Conservation (phyloP, 2,797 vertebrate species). For the Lycodopsis pacificus region DNA sequence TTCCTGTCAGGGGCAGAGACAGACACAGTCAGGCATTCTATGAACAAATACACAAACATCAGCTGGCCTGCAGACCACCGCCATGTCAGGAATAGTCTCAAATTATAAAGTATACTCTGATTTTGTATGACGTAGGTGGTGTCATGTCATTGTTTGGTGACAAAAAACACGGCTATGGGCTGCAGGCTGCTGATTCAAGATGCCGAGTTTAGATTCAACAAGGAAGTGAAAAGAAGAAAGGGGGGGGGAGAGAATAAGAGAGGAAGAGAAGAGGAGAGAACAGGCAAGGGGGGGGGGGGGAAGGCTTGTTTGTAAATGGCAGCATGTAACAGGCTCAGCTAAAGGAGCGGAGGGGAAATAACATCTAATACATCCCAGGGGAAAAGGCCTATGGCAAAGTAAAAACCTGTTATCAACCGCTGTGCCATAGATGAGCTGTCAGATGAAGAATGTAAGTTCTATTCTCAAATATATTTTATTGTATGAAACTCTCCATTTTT, state of each 20-base stretch:
- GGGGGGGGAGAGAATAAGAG: conserved; percentile 34
- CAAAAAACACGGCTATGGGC: conserved; percentile 26
- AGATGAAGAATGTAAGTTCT: conserved; percentile 53
- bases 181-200: conserved; percentile 63
- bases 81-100: background rate
- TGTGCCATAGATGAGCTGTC: conserved; percentile 47
- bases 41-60: conserved; percentile 7
- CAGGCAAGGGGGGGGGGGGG: conserved; percentile 71
- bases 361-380: conserved; percentile 48
- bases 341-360: conserved; percentile 52
- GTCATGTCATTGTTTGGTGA: background rate
- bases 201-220: conserved; percentile 25
- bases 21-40: conserved; percentile 44
- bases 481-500: background rate
- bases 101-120: background rate
- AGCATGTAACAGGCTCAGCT: conserved; percentile 58
- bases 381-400: conserved; percentile 42
- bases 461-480: background rate
- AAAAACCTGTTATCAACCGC: conserved; percentile 29
- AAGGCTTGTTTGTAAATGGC: conserved; percentile 49
- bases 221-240: conserved; percentile 40
- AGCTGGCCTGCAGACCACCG: conserved; percentile 61
- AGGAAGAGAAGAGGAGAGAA: conserved; percentile 54
- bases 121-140: background rate
- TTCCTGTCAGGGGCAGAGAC: conserved; percentile 86